Evolutionary conservation across 92 coral and sea anemone species (phyloP).

Genomic region (Nematostella vectensis): DNA sequence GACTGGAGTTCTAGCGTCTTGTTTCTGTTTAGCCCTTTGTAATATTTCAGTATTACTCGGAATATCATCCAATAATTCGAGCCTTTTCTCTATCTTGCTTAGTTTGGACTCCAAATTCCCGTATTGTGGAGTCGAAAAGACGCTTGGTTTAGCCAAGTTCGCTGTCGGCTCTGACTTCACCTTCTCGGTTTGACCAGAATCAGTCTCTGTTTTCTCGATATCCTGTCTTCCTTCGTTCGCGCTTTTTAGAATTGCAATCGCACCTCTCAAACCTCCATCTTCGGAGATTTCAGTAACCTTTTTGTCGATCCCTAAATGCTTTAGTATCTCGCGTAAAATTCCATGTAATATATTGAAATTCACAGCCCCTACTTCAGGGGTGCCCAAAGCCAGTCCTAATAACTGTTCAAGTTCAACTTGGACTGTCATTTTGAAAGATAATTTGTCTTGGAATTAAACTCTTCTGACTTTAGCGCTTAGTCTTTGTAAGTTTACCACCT

Average conservation of each 20-base stretch:
- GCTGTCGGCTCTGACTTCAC: neutral
- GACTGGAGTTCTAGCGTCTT: conserved; percentile 73
- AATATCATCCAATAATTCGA: conserved; percentile 73
- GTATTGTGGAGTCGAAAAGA: conserved; percentile 14
- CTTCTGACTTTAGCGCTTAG: conserved; percentile 29
- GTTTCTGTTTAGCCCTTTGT: conserved; percentile 68
- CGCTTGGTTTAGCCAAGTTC: neutral
- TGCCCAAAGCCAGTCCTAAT: conserved; percentile 75
- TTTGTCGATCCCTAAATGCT: conserved; percentile 77
- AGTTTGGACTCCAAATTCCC: conserved; percentile 76
- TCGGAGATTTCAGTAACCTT: conserved; percentile 66
- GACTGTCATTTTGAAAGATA: conserved; percentile 45
- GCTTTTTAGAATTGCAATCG: conserved; percentile 52
- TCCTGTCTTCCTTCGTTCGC: conserved; percentile 20
- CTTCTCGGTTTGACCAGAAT: conserved; percentile 18
- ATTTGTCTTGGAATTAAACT: neutral
- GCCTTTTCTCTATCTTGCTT: conserved; percentile 60
- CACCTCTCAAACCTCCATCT: conserved; percentile 69
- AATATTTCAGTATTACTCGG: conserved; percentile 82
- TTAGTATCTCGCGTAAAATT: conserved; percentile 77
- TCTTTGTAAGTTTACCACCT: conserved; percentile 21
- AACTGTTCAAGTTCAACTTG: conserved; percentile 74
- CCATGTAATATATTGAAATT: conserved; percentile 94
- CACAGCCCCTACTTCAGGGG: conserved; percentile 93
- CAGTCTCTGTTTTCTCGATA: conserved; percentile 19